These are phyloP conservation scores for Hylia prasina DNA, from an alignment of 2,113 vertebrate species.

Conservation along the genomic window DNA sequence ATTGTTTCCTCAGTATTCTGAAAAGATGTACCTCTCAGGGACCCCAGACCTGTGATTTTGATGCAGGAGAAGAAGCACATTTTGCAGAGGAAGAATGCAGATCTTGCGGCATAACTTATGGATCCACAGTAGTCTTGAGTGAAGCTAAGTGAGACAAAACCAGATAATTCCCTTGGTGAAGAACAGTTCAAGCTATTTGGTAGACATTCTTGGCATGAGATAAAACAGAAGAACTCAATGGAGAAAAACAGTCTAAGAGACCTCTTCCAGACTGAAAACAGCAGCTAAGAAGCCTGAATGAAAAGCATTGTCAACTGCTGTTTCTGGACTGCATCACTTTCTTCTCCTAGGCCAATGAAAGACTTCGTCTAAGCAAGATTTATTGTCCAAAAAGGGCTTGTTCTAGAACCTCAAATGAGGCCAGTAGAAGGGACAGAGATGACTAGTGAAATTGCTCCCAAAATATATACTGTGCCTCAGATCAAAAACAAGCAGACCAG, in stretches of 20 bases:
- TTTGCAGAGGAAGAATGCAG: background rate
- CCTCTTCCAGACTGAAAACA: background rate
- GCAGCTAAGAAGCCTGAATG: background rate
- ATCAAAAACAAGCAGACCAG: background rate
- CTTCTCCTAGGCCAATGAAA: background rate
- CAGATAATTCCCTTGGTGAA: background rate
- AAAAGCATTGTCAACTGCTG: background rate
- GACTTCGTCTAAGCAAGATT: background rate
- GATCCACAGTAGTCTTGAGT: background rate
- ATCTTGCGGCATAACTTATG: background rate
- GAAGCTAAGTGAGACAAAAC: background rate
- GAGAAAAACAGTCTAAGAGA: background rate
- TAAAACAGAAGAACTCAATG: background rate
- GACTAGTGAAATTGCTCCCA: background rate
- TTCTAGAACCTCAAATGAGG: background rate
- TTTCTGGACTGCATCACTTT: background rate
- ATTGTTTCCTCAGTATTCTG: background rate
- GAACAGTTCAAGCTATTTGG: background rate
- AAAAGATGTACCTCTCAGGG: background rate
- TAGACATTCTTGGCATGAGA: background rate
- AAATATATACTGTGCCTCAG: background rate
- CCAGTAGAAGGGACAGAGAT: background rate
- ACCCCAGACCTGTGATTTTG: background rate
- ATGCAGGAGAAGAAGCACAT: background rate
- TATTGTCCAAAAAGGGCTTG: background rate